Evolutionary conservation across 2,797 vertebrate species (phyloP).

Genomic region (Allobates femoralis): DNA sequence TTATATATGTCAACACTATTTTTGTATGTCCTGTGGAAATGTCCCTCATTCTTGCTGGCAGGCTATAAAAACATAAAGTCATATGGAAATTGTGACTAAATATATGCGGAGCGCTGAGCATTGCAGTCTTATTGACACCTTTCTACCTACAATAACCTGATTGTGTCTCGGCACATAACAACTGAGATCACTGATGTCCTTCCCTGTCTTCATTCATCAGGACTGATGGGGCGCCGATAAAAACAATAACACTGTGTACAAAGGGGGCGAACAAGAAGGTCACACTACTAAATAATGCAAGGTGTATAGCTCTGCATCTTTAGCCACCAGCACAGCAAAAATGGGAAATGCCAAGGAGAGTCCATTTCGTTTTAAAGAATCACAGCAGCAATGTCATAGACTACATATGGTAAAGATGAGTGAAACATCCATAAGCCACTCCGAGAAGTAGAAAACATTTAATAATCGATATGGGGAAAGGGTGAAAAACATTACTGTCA

Average conservation of each 20-base stretch:
- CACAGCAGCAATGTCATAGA: not conserved
- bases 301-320: slow-evolving; percentile 21
- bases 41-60: not conserved
- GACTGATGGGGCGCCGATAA: slow-evolving; percentile 23
- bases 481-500: too few species aligned
- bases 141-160: slow-evolving; percentile 34
- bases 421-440: too few species aligned
- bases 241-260: slow-evolving; percentile 30
- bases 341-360: slow-evolving; percentile 3
- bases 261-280: slow-evolving; percentile 31
- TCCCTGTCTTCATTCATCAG: slow-evolving; percentile 50
- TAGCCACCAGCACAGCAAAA: slow-evolving; percentile 34
- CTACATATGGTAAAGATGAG: not conserved
- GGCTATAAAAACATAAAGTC: not conserved
- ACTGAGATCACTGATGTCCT: slow-evolving; percentile 33
- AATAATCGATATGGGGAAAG: not conserved
- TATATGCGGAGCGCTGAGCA: slow-evolving; percentile 14
- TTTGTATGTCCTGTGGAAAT: not conserved
- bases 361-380: not conserved
- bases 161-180: slow-evolving; percentile 44
- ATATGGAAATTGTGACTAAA: not conserved
- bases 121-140: slow-evolving; percentile 35
- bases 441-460: not conserved
- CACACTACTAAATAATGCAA: slow-evolving; percentile 37
- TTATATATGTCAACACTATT: not conserved